A percentile compares a stretch with the other conserved stretches of the same genome.
Evolutionary conservation across 1,140 invertebrate species (phyloP).

Genomic region (Drosophila bifasciata): DNA sequence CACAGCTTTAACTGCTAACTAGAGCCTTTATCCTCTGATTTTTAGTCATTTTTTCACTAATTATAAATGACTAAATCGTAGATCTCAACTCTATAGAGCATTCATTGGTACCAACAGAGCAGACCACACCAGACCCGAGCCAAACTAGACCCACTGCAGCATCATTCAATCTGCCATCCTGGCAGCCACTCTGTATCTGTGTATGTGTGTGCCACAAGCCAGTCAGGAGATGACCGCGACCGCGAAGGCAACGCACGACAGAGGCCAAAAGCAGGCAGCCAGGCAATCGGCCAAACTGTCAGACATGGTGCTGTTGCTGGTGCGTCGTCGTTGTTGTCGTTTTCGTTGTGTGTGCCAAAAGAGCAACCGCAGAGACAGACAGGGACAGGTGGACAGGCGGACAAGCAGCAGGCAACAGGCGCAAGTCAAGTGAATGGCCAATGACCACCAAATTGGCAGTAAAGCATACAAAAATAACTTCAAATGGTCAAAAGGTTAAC

Average conservation of each 20-base stretch:
- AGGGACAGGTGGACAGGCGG: no score
- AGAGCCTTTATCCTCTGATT: no score
- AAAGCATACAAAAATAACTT: slow-evolving; percentile 83
- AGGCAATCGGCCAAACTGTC: slow-evolving; percentile 77
- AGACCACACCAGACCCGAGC: no score
- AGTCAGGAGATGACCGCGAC: slow-evolving; percentile 73
- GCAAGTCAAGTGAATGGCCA: slow-evolving; percentile 81
- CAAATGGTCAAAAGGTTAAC: slow-evolving; percentile 82
- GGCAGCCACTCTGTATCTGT: not conserved
- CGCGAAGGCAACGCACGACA: slow-evolving; percentile 52
- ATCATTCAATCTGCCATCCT: slow-evolving; percentile 4
- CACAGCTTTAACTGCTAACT: no score
- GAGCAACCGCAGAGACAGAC: slow-evolving; percentile 68
- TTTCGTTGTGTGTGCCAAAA: slow-evolving; percentile 77
- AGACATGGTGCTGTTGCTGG: slow-evolving; percentile 74
- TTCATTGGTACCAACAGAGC: no score
- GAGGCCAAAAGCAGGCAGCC: slow-evolving; percentile 30
- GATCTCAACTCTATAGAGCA: no score
- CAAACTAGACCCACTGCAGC: slow-evolving; percentile 17
- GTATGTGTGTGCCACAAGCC: slow-evolving; percentile 62
- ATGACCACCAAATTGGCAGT: slow-evolving; percentile 83
- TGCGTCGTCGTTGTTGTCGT: no score
- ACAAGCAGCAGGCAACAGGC: slow-evolving; percentile 65
- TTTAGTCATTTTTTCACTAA: no score
- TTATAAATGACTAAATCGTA: no score